A percentile compares a stretch with the other conserved stretches of the same genome.
Evolutionary conservation across 2,113 vertebrate genomes (phyloP).

Genomic region (Syngnathoides biaculeatus): DNA sequence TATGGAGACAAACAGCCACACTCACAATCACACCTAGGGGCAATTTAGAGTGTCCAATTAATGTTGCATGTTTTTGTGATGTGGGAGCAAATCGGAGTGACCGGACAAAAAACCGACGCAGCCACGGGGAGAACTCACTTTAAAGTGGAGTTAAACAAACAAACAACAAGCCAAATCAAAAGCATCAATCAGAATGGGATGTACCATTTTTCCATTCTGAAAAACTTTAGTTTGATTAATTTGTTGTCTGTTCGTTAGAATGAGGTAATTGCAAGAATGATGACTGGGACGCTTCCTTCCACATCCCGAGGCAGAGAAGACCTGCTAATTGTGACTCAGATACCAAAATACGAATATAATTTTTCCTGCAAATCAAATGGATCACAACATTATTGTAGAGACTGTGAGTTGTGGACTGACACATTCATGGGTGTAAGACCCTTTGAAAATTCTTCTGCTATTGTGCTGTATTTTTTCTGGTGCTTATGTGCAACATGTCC

Average conservation of each 20-base stretch:
- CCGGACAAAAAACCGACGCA: too few species aligned
- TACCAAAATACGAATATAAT: too few species aligned
- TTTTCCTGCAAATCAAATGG: slow-evolving; percentile 79
- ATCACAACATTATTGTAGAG: slow-evolving; percentile 78
- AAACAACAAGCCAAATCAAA: neutral
- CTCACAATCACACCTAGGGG: too few species aligned
- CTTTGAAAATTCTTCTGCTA: slow-evolving; percentile 69
- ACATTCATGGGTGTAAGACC: slow-evolving; percentile 62
- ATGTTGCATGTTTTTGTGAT: too few species aligned
- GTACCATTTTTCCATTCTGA: too few species aligned
- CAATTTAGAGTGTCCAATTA: too few species aligned
- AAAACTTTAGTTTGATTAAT: neutral
- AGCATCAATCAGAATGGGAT: neutral
- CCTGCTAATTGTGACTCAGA: too few species aligned
- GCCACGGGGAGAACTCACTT: too few species aligned
- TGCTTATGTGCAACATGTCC: slow-evolving; percentile 72
- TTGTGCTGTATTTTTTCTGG: slow-evolving; percentile 65
- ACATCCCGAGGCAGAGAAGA: too few species aligned
- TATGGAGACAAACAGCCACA: too few species aligned
- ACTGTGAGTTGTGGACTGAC: slow-evolving; percentile 56
- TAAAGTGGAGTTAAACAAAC: neutral
- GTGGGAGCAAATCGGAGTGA: too few species aligned
- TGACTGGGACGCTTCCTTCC: neutral
- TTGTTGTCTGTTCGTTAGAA: neutral
- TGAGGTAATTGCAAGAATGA: neutral